A percentile compares a stretch with the other conserved stretches of the same genome.
phyloP scores from a whole-genome alignment of 2,888 invertebrate genomes.

The Heliconius charithonia region DNA sequence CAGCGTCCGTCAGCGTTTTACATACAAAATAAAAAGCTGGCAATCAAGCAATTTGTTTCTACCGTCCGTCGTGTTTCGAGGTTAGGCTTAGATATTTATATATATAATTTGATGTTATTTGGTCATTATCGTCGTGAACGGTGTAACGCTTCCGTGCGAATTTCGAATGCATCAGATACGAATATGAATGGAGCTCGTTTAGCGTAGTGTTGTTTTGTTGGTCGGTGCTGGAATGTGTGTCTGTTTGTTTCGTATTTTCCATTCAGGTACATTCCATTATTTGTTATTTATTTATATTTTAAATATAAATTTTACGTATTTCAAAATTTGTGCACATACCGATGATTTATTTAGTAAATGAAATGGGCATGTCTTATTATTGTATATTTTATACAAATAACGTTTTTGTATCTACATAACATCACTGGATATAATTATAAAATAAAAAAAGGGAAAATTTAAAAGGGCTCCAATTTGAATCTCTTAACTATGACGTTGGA shows the following conservation, averaged over 20 bases:
- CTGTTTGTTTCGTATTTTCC: not conserved
- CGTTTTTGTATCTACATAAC: not conserved
- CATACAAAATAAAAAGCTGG: conserved; percentile 79
- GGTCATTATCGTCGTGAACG: conserved; percentile 35
- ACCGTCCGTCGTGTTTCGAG: conserved; percentile 75
- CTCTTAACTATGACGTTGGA: not conserved
- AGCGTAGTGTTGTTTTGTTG: not conserved
- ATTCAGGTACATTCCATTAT: not conserved
- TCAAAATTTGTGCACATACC: not conserved
- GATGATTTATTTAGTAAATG: not conserved
- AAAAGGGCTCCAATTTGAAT: not conserved
- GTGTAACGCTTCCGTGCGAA: conserved; percentile 42
- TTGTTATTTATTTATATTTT: no score
- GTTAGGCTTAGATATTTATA: conserved; percentile 62
- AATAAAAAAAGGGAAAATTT: not conserved
- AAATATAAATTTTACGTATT: no score
- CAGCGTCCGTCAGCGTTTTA: conserved; percentile 83
- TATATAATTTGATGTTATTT: conserved; percentile 41
- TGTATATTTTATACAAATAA: not conserved
- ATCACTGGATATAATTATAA: not conserved
- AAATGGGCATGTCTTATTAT: not conserved
- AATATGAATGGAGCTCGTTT: conserved; percentile 19
- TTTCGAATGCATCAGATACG: conserved; percentile 17
- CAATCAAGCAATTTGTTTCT: conserved; percentile 82
- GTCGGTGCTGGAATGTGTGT: no score